Base-by-base conservation (phyloP, 1,140 invertebrate species). In the Drosophila aff. region DNA sequence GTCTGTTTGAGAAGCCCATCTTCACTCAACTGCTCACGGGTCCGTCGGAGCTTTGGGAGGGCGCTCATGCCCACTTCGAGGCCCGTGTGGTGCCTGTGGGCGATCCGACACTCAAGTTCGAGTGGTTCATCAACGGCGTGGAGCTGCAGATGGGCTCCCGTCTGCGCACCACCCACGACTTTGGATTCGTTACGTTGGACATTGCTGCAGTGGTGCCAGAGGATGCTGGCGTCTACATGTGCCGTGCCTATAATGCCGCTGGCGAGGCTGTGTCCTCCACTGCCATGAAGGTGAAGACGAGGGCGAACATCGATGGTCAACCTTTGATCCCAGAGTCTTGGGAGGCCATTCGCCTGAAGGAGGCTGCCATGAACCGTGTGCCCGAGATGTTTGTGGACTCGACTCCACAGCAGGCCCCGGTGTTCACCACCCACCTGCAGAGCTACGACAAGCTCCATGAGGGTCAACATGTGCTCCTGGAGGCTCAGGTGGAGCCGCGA, bases 401-500 rank as follows among this genome's bases (percentile, higher is more conserved):
- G 2, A 95, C 96, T 36, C 96, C 96, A 1, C 96, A 97, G 86
- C 96, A 97, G 93, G 96, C 97, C 38, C 97, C 98, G 59, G 97
- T 98, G 11, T 98, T 98, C 81, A 98, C 97, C 0, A 97, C 97
- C 28, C 97, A 99, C 92, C 94, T 99, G 8, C 95, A 97, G 83
- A 98, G 96, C 83, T 96, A 96, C 66, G 97, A 98, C 64, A 97
- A 97, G 89, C 92, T 98, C 7, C 94, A 96, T 50, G 98, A 99
- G 95, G 97, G 97, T 46, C 96, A 99, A 93, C 97, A 98, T 90
- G 96, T 99, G 4, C 96, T 97, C 82, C 94, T 99, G 72, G 98
- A 99, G 93, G 98, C 98, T 67, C 97, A 98, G 93, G 96, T 99
- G 6, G 97, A 98, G 91, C 99, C 99, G n/a, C 95, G 98, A 84